Base-by-base conservation (phyloP, 1,140 invertebrate species). In the Plectrocnemia conspersa region DNA sequence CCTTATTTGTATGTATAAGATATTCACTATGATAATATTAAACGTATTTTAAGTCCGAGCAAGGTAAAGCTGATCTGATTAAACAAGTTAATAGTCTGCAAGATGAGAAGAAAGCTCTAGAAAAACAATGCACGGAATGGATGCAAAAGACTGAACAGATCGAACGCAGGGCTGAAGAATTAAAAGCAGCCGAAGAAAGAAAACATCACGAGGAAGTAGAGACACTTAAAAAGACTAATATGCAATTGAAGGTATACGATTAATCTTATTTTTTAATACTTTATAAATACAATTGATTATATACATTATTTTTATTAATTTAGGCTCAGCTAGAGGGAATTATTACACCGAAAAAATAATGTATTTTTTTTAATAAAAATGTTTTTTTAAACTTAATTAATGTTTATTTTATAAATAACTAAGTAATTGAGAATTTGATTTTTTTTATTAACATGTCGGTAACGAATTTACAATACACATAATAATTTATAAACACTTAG, bases 191-290 rank as follows among this genome's bases (percentile, higher is more conserved):
- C 0, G 89, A 95, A 67, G 89, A 93, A 68, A 91, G 92, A 68
- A 89, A 92, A 67, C 90, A 95, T 64, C 82, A 82, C 11, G 93
- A 97, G 68, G 93, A 97, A 71, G 84, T 95, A 35, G 77, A 88
- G 32, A 92, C 93, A 64, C 75, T 96, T 19, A 96, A 93, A 73
- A 89, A 92, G 69, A 94, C 93, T 5, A 97, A 96, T 71, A 82
- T 88, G 63, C 93, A 97, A 70, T 74, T 97, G 10, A 96, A 96
- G 81, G 88, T 89, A 73, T 59, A 29, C 24, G 32, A 18, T 25
- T 42, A 41, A 9, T 18, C 44, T 29, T 54, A 38, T 36, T 52
- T 52, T 35, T 10, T 36, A 9, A 35, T 36, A 49, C 11, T 23
- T 57, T 2, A 58, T 32, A 18, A 33, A 23, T 36, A 61, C 11